Evolutionary conservation across 1,140 invertebrate species (phyloP).

Genomic region (Hypsibius dujardini): DNA sequence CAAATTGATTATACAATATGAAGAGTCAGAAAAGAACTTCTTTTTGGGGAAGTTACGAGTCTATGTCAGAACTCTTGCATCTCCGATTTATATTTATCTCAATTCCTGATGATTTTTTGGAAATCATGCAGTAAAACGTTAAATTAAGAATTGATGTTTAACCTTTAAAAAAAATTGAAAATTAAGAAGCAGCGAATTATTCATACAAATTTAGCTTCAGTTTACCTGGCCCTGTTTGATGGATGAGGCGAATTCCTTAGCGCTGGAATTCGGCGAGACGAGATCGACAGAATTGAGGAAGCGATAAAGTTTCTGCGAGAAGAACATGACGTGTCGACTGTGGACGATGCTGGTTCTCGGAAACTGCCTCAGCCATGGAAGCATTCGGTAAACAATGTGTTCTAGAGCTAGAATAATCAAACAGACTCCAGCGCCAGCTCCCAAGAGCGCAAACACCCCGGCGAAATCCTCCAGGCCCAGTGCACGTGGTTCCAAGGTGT

Average conservation of each 20-base stretch:
- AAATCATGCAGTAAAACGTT: too few species aligned
- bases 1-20: too few species aligned
- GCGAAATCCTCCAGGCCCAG: constrained; percentile 53
- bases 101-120: too few species aligned
- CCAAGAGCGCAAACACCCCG: constrained; percentile 63
- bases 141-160: too few species aligned
- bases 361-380: constrained; percentile 58
- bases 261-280: constrained; percentile 76
- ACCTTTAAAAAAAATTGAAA: too few species aligned
- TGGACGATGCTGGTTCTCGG: constrained; percentile 72
- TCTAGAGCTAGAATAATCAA: constrained; percentile 62
- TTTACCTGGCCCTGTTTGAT: constrained; percentile 61
- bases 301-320: constrained; percentile 75
- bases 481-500: constrained; percentile 44
- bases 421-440: constrained; percentile 60
- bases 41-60: too few species aligned
- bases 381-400: constrained; percentile 66
- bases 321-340: constrained; percentile 81
- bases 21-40: too few species aligned
- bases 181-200: too few species aligned
- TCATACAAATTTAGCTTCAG: neutral
- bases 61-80: too few species aligned
- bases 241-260: constrained; percentile 53
- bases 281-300: constrained; percentile 80
- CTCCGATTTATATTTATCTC: too few species aligned